These are phyloP conservation scores for Synanceia verrucosa DNA, from an alignment of 2,797 vertebrate genomes.

Conservation along the genomic window DNA sequence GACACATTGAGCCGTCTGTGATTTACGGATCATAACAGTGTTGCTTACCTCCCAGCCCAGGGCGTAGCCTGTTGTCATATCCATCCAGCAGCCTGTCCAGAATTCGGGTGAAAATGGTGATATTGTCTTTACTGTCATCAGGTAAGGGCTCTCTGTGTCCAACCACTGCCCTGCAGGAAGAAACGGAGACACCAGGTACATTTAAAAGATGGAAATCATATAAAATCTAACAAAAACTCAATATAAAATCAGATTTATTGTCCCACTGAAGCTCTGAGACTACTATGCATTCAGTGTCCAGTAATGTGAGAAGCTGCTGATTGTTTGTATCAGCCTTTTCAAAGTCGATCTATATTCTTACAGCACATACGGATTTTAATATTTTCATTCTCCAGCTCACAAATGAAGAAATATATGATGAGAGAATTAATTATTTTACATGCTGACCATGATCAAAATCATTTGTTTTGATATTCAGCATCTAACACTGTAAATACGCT, in stretches of 20 bases:
- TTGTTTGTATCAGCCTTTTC: not conserved
- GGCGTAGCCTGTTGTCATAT: constrained; percentile 96
- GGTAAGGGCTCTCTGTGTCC: constrained; percentile 94
- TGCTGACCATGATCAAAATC: not conserved
- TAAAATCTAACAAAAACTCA: not conserved
- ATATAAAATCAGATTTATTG: not conserved
- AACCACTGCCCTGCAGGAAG: constrained; percentile 85
- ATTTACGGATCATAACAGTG: not conserved
- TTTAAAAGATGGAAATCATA: constrained; percentile 21
- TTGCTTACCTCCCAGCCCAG: constrained; percentile 94
- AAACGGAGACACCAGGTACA: constrained; percentile 29
- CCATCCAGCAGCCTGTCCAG: constrained; percentile 96
- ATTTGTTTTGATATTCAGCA: not conserved
- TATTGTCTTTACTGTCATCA: constrained; percentile 95
- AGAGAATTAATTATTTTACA: not conserved
- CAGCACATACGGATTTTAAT: not conserved
- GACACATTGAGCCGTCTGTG: not conserved
- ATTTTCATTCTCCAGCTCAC: not conserved
- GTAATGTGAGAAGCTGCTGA: not conserved
- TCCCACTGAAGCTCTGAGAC: not conserved
- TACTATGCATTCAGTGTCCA: not conserved
- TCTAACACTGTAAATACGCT: not conserved
- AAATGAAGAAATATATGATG: not conserved
- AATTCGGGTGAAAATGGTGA: constrained; percentile 97
- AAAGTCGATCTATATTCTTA: not conserved